phyloP scores from a whole-genome alignment of 1,140 invertebrate species.

The Bilobella aurantiaca region DNA sequence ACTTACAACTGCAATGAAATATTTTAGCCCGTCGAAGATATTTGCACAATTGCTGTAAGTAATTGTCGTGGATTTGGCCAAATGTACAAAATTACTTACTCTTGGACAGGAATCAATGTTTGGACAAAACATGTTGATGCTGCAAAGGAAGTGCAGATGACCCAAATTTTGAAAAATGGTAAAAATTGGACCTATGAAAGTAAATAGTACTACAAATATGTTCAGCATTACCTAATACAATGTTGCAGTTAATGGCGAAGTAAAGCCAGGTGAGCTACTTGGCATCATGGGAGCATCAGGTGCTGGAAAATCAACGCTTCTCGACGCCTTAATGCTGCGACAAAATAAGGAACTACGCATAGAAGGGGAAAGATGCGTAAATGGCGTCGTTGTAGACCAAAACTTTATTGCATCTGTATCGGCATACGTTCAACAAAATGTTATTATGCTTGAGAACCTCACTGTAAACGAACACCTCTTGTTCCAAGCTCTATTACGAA shows the following conservation, averaged over 20 bases:
- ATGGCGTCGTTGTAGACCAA: conserved; percentile 34
- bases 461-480: conserved; percentile 79
- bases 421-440: conserved; percentile 91
- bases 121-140: too few species aligned
- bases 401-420: conserved; percentile 44
- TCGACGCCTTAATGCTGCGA: conserved; percentile 48
- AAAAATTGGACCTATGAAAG: too few species aligned
- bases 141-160: too few species aligned
- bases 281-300: neutral
- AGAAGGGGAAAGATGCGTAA: conserved; percentile 30
- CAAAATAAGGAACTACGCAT: conserved; percentile 37
- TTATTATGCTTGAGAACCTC: conserved; percentile 83
- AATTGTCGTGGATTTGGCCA: too few species aligned
- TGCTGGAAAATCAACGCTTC: conserved; percentile 50
- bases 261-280: neutral
- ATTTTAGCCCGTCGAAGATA: too few species aligned
- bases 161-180: too few species aligned
- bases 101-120: too few species aligned
- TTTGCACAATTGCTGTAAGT: too few species aligned
- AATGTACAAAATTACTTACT: too few species aligned
- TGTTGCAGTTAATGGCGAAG: neutral
- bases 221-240: too few species aligned
- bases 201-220: too few species aligned
- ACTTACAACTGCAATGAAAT: too few species aligned
- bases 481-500: conserved; percentile 84